Base-by-base conservation (phyloP, 2,113 vertebrate genomes). In the Lophotis ruficrista region DNA sequence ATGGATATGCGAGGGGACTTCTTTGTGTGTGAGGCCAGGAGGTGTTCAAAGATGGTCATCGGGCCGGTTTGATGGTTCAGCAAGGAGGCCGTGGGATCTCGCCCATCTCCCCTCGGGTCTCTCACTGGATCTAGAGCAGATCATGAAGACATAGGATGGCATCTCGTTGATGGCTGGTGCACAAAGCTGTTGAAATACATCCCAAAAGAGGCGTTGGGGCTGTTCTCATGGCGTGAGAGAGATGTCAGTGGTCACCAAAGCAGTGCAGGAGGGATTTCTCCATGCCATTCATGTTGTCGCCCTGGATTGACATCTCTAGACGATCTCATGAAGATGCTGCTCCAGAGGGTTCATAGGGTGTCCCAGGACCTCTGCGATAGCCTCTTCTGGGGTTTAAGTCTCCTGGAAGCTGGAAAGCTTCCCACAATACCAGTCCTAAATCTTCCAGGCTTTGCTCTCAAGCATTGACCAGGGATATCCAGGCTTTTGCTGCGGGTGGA, bases 11-110 rank as follows among this genome's bases (percentile, higher is more conserved):
- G 1, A 35, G 65, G 24, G 37, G 37, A 50, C 41, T 37, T 68
- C 33, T 33, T 38, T 50, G 47, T 0, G 0, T 31, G 47, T 0
- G 1, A 86, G 48, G 21, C 9, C 18, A 57, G 80, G 53, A 60
- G 51, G 33, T n/a, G 51, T 60, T 31, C 1, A 0, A 47, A 10
- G 19, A 7, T 43, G 51, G 50, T 82, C n/a, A n/a, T n/a, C n/a
- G n/a, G 1, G 12, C 43, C 30, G 21, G 20, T 35, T 16, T 35
- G 43, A 17, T 64, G 28, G 37, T 45, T 50, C 48, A 57, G 8
- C 50, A 54, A 54, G 18, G 47, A 60, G 24, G 11, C 37, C 62
- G 30, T 53, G 30, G 18, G 18, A 30, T 62, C 54, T 61, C 2
- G 2, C 41, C n/a, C 15, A 2, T 50, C 41, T 80, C 35, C n/a